Percentiles rank a stretch among this genome's conserved stretches.
Conservation (phyloP, 2,797 vertebrate species). For the Peromyscus nudipes region DNA sequence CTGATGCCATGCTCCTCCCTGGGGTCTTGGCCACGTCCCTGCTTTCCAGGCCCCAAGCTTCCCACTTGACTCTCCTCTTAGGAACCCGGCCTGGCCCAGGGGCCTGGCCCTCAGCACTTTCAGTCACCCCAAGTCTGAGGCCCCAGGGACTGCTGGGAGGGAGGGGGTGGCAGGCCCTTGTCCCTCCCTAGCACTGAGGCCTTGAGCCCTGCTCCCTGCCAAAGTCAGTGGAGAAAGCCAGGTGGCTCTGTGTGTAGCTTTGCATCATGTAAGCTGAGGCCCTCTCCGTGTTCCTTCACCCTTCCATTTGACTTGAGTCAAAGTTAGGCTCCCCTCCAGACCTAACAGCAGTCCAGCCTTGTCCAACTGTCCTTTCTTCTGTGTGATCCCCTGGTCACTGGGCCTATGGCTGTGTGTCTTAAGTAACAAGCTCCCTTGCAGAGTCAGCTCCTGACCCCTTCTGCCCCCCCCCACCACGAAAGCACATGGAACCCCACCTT, state of each 20-base stretch:
- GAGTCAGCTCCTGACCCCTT: neutral
- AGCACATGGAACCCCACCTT: neutral
- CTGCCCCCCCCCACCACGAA: neutral
- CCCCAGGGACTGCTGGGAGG: neutral
- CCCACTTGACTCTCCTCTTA: conserved; percentile 60
- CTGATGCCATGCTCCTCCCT: conserved; percentile 51
- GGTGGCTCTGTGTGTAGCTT: conserved; percentile 7
- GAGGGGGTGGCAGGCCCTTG: neutral
- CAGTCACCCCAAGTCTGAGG: conserved; percentile 83
- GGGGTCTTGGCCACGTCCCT: conserved; percentile 59
- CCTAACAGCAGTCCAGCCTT: neutral
- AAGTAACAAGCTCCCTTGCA: neutral
- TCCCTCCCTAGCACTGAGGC: neutral
- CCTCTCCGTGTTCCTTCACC: neutral
- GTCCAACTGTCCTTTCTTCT: neutral
- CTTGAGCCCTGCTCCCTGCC: neutral
- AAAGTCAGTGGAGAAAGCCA: conserved; percentile 24
- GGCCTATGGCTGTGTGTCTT: neutral
- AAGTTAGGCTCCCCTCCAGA: neutral
- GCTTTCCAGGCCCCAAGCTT: conserved; percentile 72
- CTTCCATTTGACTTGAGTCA: neutral
- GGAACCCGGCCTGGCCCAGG: conserved; percentile 81
- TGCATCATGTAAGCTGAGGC: conserved; percentile 42
- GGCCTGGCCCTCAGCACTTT: conserved; percentile 90
- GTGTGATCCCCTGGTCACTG: neutral